Conservation (phyloP, 2,113 vertebrate genomes). For the Mohoua ochrocephala region DNA sequence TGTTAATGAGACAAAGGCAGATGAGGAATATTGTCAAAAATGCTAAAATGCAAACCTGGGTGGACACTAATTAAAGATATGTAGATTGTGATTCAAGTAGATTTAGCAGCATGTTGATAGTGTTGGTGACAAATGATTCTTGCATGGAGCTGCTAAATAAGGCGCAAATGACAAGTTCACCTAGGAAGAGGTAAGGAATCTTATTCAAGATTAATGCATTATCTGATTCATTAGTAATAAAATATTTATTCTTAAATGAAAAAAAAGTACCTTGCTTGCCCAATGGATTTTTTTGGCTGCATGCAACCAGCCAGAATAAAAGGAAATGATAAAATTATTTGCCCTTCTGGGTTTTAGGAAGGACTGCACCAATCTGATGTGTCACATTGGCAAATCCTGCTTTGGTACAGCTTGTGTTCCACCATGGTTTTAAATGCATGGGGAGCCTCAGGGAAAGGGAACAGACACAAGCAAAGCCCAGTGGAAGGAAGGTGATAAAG, state of each 20-base stretch:
- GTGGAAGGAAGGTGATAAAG: background rate
- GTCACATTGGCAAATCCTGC: background rate
- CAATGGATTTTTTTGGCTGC: background rate
- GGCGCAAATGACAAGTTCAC: background rate
- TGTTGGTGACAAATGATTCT: background rate
- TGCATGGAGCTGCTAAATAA: background rate
- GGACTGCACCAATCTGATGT: background rate
- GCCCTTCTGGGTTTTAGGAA: background rate
- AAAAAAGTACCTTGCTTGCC: background rate
- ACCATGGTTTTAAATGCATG: fast-evolving
- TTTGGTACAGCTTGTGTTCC: background rate
- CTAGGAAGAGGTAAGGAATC: background rate
- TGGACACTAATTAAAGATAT: background rate
- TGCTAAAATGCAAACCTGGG: background rate
- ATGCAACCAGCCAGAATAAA: background rate
- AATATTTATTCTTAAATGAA: background rate
- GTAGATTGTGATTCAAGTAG: background rate
- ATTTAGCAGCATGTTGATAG: background rate
- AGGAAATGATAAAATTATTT: background rate
- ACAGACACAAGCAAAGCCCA: background rate
- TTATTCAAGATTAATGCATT: background rate
- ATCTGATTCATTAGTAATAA: background rate
- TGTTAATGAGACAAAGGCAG: background rate
- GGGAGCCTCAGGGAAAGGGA: background rate
- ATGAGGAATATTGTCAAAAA: slow-evolving; percentile 4